Percentiles rank a stretch among this genome's conserved stretches.
Conservation (phyloP, 2,113 vertebrate species). For the Chaetodon auriga region DNA sequence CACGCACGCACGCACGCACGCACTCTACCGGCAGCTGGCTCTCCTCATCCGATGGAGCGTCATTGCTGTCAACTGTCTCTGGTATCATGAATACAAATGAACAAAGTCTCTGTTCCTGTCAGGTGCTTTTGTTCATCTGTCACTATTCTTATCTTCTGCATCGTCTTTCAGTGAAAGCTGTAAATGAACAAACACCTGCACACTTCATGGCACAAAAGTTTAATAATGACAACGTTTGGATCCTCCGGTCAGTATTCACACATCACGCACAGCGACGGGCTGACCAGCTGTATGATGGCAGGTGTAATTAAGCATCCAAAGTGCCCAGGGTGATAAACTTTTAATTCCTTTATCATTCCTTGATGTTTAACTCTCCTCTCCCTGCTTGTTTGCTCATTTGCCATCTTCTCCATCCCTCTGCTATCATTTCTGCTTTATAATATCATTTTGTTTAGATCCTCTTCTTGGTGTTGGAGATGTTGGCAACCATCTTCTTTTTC, state of each 20-base stretch:
- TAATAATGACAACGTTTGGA: too few species aligned
- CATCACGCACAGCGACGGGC: too few species aligned
- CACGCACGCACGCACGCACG: neutral
- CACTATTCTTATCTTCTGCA: neutral
- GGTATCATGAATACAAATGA: constrained; percentile 57
- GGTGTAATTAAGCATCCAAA: too few species aligned
- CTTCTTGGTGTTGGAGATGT: neutral
- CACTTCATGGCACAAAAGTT: too few species aligned
- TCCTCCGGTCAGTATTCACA: too few species aligned
- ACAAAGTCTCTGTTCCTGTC: constrained; percentile 14
- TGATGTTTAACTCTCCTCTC: neutral
- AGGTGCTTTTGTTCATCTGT: constrained; percentile 13
- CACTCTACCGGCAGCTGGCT: constrained; percentile 38
- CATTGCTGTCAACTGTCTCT: constrained; percentile 23
- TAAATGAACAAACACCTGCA: too few species aligned
- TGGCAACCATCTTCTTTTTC: neutral
- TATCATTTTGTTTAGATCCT: neutral
- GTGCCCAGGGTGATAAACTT: too few species aligned
- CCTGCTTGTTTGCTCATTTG: constrained; percentile 1
- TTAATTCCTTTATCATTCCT: neutral
- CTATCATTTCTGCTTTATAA: neutral
- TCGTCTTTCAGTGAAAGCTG: neutral
- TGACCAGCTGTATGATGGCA: too few species aligned
- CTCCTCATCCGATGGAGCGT: constrained; percentile 21
- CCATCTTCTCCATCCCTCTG: neutral